Evolutionary conservation across 2,797 vertebrate species (phyloP), one percentile per base, ranked within the genome.

Genomic region (Trachurus trachurus): DNA sequence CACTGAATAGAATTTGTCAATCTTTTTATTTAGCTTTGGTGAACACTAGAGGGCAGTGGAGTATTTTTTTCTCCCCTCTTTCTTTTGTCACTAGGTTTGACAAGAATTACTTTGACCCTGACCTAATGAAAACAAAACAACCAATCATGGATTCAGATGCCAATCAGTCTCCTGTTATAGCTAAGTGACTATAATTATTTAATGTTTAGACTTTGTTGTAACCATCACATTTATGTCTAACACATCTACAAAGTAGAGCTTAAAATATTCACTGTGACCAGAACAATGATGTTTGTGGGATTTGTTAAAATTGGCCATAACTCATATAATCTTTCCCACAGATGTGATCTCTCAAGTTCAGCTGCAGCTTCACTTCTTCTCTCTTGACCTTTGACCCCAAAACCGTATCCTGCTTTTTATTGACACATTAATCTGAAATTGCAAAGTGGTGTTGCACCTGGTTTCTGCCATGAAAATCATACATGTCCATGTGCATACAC

Each of bases 21-120:
- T 8, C 2, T 19, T 49, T 3, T 37, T 2, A 16, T 57, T 67
- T 31, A 50, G 12, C 60, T 42, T 1, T 26, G 9, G 19, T 61
- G 54, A 81, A 71, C 91, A 87, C 85, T 78, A 89, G 91, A 87
- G 87, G 87, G 86, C 58, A 29, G 0, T 53, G 45, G 47, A 83
- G 85, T 59, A 15, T 71, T 15, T 75, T n/a, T 12, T 26, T 2
- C 15, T 26, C 26, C 39, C 8, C 22, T 2, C 5, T 15, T 8
- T 8, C 17, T 10, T 62, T 16, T 40, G 17, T 69, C 34, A 21
- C 8, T 1, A 21, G 22, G 16, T 49, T 8, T 37, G 9, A n/a
- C 5, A 56, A 6, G 26, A 45, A 37, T 16, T 1, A 26, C 2
- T 72, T 47, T 76, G 12, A 54, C 19, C 34, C 67, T 44, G n/a